Conservation (phyloP, 2,797 vertebrate species). For the Cyprinodon diabolis region DNA sequence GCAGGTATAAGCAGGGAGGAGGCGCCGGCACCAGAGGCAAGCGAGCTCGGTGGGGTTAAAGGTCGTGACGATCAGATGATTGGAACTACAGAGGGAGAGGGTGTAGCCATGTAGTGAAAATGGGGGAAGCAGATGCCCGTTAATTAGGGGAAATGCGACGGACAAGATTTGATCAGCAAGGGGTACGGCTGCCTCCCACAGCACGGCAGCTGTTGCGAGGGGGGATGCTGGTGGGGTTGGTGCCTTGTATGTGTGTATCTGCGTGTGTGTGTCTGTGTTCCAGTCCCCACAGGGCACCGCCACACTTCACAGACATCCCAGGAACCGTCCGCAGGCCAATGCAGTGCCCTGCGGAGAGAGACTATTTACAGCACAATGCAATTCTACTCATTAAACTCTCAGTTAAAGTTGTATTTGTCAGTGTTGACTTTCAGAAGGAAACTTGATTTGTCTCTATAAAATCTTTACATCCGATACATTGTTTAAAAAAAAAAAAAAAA, state of each 20-base stretch:
- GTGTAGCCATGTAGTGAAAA: slow-evolving; percentile 86
- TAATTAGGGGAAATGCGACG: slow-evolving; percentile 99
- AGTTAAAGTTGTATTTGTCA: slow-evolving; percentile 68
- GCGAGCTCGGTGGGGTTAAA: slow-evolving; percentile 65
- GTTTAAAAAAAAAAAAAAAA: slow-evolving; percentile 36
- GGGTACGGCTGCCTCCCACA: slow-evolving; percentile 89
- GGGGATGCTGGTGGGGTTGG: slow-evolving; percentile 83
- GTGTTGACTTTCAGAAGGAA: slow-evolving; percentile 58
- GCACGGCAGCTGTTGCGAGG: slow-evolving; percentile 94
- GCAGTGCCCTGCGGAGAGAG: slow-evolving; percentile 72
- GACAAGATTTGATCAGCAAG: slow-evolving; percentile 97
- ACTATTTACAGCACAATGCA: slow-evolving; percentile 79
- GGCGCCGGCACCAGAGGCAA: slow-evolving; percentile 37
- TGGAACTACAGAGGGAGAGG: slow-evolving; percentile 71
- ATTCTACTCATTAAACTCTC: slow-evolving; percentile 77
- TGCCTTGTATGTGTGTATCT: slow-evolving; percentile 9
- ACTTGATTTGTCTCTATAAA: slow-evolving; percentile 50
- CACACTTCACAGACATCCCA: slow-evolving; percentile 76
- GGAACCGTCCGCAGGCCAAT: slow-evolving; percentile 78
- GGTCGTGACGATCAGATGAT: slow-evolving; percentile 77
- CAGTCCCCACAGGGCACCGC: slow-evolving; percentile 78
- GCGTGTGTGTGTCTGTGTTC: slow-evolving; percentile 42
- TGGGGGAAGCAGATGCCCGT: slow-evolving; percentile 98
- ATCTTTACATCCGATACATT: slow-evolving; percentile 38
- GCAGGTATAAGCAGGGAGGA: slow-evolving; percentile 52